phyloP scores from a whole-genome alignment of 2,888 invertebrate genomes.

The Hirudinaria manillensis region DNA sequence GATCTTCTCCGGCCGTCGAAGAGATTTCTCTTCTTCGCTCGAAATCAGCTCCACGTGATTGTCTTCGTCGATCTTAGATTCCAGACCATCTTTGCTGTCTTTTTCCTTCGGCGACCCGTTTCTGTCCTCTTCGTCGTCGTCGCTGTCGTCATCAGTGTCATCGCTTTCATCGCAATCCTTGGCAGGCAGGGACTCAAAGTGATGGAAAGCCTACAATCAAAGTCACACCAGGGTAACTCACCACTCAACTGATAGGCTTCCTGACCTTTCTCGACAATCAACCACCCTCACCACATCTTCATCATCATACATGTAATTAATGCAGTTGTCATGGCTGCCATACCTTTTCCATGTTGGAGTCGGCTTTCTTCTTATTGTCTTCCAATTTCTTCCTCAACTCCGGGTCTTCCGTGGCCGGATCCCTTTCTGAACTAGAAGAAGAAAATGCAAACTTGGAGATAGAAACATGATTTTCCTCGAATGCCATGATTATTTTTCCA shows the following conservation, averaged over 20 bases:
- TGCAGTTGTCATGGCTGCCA: neutral
- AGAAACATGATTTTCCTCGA: neutral
- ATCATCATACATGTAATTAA: neutral
- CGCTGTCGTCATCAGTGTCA: slow-evolving; percentile 11
- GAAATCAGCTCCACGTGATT: too few species aligned
- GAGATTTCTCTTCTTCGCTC: too few species aligned
- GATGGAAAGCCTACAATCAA: neutral
- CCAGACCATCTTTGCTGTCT: neutral
- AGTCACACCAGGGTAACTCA: neutral
- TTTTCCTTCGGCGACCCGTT: neutral
- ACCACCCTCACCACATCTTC: neutral
- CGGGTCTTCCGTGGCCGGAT: slow-evolving; percentile 62
- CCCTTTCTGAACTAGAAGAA: slow-evolving; percentile 44
- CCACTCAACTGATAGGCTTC: neutral
- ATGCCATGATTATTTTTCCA: too few species aligned
- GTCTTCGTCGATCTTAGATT: neutral
- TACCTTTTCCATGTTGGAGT: slow-evolving; percentile 45
- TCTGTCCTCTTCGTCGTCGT: slow-evolving; percentile 11
- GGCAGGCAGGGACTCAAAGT: neutral
- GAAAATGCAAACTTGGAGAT: neutral
- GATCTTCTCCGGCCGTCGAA: too few species aligned
- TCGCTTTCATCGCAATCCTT: slow-evolving; percentile 1
- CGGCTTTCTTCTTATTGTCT: slow-evolving; percentile 57
- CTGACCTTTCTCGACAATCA: neutral
- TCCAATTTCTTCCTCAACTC: slow-evolving; percentile 60